Base-by-base conservation (phyloP, 2,113 vertebrate species). In the Crotophaga sulcirostris region DNA sequence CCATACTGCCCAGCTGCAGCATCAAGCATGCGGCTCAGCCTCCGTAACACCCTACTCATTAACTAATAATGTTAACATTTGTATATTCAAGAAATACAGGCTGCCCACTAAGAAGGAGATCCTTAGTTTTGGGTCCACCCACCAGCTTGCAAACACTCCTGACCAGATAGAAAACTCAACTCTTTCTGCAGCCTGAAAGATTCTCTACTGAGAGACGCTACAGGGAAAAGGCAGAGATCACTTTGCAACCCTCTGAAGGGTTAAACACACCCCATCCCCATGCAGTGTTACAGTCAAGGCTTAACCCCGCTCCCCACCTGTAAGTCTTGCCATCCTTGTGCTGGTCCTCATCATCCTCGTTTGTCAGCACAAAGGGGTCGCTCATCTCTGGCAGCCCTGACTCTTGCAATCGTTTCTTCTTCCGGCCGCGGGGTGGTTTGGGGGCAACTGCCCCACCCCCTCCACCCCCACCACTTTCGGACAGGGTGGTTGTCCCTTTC, bases 251-350 rank as follows among this genome's bases (percentile, higher is more conserved):
- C 44, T 79, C 74, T 62, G 34, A 89, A 85, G 74, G 54, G 29
- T 73, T 64, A 72, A 84, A 63, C 0, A 47, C 16, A 44, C 6
- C 47, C 83, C 40, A 60, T 11, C 62, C 63, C 78, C 92, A 88
- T 44, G 76, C 80, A 95, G 19, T 2, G 17, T 24, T 47, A 68
- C n/a, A 63, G 40, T 2, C 67, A 86, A 25, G 36, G 73, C 77
- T 73, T 44, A 72, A 77, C 15, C 73, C 79, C 31, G 28, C 38
- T 77, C 49, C 97, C 90, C 96, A 98, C 98, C 98, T 98, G 86
- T 98, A 98, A 16, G 98, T 98, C 97, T 98, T 98, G 96, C 98
- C 98, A 92, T 98, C 98, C 94, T 98, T 98, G 93, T 98, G 99
- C 95, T 99, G 97, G 66, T 98, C 96, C n/a, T 98, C 98, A 5